These are phyloP conservation scores for Dasysyrphus tricinctus DNA, from an alignment of 2,888 invertebrate genomes.

Conservation along the genomic window DNA sequence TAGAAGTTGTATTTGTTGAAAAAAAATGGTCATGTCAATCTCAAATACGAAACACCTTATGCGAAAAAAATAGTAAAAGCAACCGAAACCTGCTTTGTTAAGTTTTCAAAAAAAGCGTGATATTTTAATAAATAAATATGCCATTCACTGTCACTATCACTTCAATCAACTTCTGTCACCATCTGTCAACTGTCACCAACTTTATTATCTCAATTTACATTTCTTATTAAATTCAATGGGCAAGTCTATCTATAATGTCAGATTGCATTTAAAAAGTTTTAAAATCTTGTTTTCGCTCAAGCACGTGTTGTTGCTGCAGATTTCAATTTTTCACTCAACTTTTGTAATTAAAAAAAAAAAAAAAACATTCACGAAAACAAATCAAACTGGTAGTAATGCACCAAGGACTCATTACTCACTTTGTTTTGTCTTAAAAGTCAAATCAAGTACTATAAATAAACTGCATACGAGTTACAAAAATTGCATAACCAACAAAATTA, in stretches of 20 bases:
- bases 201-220: slow-evolving; percentile 23
- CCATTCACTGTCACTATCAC: slow-evolving; percentile 17
- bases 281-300: slow-evolving; percentile 14
- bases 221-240: background rate
- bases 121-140: slow-evolving; percentile 11
- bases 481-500: slow-evolving; percentile 33
- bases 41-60: background rate
- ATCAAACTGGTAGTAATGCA: background rate
- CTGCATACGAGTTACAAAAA: background rate
- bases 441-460: background rate
- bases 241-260: slow-evolving; percentile 7
- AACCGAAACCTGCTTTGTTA: background rate
- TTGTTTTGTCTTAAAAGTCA: background rate
- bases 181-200: slow-evolving; percentile 15
- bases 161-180: background rate
- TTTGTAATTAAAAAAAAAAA: background rate
- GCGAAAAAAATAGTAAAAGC: background rate
- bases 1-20: too few relatives aligned
- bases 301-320: slow-evolving; percentile 6
- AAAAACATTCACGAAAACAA: background rate
- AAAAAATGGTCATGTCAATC: background rate
- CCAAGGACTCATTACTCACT: background rate
- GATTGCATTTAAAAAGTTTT: background rate
- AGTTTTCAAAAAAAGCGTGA: background rate
- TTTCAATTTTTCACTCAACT: background rate